These are phyloP conservation scores for Tetragonula clypearis DNA, from an alignment of 1,140 invertebrate species.

Conservation along the genomic window DNA sequence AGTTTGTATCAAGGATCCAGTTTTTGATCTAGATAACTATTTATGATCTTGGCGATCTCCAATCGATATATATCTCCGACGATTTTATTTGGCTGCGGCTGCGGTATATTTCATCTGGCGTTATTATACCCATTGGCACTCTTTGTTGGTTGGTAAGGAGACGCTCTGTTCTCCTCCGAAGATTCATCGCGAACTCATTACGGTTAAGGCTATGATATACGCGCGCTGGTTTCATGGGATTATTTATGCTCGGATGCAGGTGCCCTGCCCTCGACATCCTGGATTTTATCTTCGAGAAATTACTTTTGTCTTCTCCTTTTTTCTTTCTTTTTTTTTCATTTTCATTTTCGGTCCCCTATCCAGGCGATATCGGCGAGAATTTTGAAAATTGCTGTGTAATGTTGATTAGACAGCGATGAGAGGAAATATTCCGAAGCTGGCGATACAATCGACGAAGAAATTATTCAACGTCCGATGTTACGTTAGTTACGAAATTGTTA, in stretches of 20 bases:
- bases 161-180: not conserved
- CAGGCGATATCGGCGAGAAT: too few species aligned
- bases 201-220: constrained; percentile 19
- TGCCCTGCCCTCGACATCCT: not conserved
- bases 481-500: too few species aligned
- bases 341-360: too few species aligned
- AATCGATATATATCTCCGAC: not conserved
- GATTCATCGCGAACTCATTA: constrained; percentile 33
- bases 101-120: too few species aligned
- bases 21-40: constrained; percentile 40
- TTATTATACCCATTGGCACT: too few species aligned
- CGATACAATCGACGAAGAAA: too few species aligned
- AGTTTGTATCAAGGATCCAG: constrained; percentile 29
- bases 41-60: not conserved
- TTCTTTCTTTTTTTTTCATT: too few species aligned
- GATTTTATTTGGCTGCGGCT: too few species aligned
- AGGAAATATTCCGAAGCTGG: too few species aligned
- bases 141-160: not conserved
- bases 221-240: not conserved
- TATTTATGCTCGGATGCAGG: constrained; percentile 26
- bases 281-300: not conserved
- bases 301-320: not conserved
- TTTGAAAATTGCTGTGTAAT: too few species aligned
- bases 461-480: too few species aligned
- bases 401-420: too few species aligned